Evolutionary conservation across 2,113 vertebrate species (phyloP).

Genomic region (Alces alces): DNA sequence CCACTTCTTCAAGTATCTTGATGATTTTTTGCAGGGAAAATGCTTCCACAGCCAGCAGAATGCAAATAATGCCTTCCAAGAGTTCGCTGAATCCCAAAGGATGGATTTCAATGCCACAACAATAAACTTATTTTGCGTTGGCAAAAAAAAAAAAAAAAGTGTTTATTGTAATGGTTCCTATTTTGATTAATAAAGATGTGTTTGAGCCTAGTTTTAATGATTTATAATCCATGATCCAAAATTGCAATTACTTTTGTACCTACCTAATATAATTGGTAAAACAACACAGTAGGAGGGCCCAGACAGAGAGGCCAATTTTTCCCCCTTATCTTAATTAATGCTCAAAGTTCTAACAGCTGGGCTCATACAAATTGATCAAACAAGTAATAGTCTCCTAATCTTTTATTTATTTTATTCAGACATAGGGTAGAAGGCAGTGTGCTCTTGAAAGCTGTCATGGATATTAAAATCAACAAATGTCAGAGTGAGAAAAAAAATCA

Average conservation of each 20-base stretch:
- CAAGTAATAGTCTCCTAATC: slow-evolving; percentile 8
- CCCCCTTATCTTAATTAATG: slow-evolving; percentile 1
- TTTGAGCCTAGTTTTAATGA: neutral
- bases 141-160: neutral
- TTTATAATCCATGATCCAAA: neutral
- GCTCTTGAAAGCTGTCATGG: neutral
- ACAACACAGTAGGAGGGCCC: neutral
- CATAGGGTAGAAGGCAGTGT: neutral
- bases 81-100: neutral
- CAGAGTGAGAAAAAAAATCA: neutral
- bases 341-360: slow-evolving; percentile 17
- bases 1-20: neutral
- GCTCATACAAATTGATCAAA: slow-evolving; percentile 44
- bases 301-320: neutral
- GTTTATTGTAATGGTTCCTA: neutral
- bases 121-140: neutral
- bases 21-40: neutral
- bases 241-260: neutral
- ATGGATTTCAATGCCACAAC: neutral
- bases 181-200: neutral
- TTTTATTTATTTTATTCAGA: slow-evolving; percentile 43
- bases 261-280: neutral
- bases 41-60: neutral
- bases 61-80: neutral
- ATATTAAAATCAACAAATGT: slow-evolving; percentile 37